phyloP scores from a whole-genome alignment of 2,113 vertebrate species.

The Pteruthius melanotis region DNA sequence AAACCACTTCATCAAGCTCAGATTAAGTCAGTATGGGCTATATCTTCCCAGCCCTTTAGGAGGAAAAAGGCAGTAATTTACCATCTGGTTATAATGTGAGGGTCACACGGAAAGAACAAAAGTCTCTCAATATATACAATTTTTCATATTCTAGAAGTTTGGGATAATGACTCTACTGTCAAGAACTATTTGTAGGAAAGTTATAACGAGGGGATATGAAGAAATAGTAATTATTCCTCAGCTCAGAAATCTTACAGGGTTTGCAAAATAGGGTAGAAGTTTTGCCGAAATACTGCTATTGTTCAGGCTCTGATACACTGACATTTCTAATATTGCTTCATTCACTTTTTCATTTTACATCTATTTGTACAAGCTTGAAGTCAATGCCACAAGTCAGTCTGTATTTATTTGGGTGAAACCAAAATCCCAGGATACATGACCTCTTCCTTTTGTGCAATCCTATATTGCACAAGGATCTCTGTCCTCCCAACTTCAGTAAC shows the following conservation, averaged over 20 bases:
- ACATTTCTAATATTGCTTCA: constrained; percentile 18
- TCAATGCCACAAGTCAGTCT: neutral
- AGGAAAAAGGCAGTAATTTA: constrained; percentile 41
- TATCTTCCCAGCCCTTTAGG: constrained; percentile 13
- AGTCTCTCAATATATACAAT: neutral
- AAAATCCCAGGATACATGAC: neutral
- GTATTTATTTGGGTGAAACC: neutral
- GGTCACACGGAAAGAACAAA: constrained; percentile 26
- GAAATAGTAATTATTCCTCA: constrained; percentile 15
- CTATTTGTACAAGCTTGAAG: neutral
- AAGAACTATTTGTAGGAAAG: constrained; percentile 21
- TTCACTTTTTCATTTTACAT: neutral
- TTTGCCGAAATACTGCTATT: neutral
- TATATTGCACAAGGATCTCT: neutral
- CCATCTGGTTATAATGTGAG: constrained; percentile 60
- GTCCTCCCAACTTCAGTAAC: neutral
- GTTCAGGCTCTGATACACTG: neutral
- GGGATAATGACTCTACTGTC: constrained; percentile 12
- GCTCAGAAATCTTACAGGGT: neutral
- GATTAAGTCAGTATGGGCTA: constrained; percentile 63
- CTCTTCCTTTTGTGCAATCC: neutral
- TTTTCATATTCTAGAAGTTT: constrained; percentile 29
- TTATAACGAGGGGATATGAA: neutral
- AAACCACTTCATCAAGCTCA: constrained; percentile 64
- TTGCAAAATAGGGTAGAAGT: neutral